Evolutionary conservation across 2,888 invertebrate species (phyloP).

Genomic region (Deroplatys truncata): DNA sequence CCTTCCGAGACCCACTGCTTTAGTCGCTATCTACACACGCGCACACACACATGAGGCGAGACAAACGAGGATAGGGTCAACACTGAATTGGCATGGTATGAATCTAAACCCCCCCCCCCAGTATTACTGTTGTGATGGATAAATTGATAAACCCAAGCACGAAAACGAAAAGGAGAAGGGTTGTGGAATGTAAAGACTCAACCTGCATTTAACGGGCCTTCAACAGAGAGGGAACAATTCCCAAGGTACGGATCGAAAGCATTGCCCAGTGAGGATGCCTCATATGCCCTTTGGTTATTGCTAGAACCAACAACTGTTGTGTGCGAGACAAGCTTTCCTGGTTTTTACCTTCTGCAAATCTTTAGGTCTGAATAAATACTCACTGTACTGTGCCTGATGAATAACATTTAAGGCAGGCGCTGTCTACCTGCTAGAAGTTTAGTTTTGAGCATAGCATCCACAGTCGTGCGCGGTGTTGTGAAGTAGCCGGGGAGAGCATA

Average conservation of each 20-base stretch:
- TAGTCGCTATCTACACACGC: slow-evolving; percentile 19
- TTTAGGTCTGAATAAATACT: background rate
- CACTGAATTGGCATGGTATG: slow-evolving; percentile 19
- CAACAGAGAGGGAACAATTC: background rate
- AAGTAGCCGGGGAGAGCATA: too few relatives aligned
- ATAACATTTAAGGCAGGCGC: too few relatives aligned
- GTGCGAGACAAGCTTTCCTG: background rate
- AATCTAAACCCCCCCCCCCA: background rate
- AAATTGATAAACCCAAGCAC: slow-evolving; percentile 22
- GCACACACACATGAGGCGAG: background rate
- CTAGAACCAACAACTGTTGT: background rate
- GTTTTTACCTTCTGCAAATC: background rate
- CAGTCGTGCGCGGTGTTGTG: too few relatives aligned
- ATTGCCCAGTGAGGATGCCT: background rate
- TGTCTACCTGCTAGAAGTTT: too few relatives aligned
- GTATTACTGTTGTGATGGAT: slow-evolving; percentile 19
- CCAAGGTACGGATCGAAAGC: background rate
- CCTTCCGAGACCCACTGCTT: background rate
- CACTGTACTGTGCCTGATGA: too few relatives aligned
- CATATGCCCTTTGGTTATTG: background rate
- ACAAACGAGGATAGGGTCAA: slow-evolving; percentile 24
- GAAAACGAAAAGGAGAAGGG: background rate
- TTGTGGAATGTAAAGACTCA: background rate
- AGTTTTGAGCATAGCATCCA: too few relatives aligned
- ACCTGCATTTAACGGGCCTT: slow-evolving; percentile 11